These are phyloP conservation scores for Halcyon badia DNA, from an alignment of 2,797 vertebrate genomes.

Conservation along the genomic window DNA sequence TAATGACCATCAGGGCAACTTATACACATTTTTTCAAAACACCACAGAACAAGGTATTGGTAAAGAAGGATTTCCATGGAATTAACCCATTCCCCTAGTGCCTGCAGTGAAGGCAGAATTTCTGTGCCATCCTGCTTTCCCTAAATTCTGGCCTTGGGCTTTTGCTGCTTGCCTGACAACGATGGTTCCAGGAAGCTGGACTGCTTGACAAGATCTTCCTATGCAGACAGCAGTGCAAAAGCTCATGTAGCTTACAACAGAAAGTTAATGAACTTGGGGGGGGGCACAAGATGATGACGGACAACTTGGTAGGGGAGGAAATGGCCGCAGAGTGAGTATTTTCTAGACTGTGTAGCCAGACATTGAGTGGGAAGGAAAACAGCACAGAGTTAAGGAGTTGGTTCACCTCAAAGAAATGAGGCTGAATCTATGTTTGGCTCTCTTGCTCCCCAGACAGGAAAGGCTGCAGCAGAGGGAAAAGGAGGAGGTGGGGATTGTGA, in stretches of 20 bases:
- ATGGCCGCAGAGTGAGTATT: not conserved
- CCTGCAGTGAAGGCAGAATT: not conserved
- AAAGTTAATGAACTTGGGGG: not conserved
- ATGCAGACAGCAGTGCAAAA: conserved; percentile 4
- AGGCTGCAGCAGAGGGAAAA: not conserved
- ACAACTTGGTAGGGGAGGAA: not conserved
- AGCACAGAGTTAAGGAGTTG: conserved; percentile 9
- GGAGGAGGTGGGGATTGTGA: not conserved
- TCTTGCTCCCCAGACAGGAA: not conserved
- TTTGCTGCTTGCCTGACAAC: not conserved
- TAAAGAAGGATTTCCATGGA: conserved; percentile 22
- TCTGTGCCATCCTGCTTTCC: not conserved
- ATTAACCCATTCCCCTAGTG: not conserved
- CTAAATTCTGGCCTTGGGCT: not conserved
- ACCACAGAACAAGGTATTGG: not conserved
- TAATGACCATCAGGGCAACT: not conserved
- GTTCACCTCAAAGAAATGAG: conserved; percentile 19
- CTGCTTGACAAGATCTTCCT: conserved; percentile 12
- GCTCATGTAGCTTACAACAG: not conserved
- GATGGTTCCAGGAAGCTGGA: not conserved
- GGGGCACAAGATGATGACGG: too few species aligned
- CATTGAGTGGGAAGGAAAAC: not conserved
- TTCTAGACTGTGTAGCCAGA: conserved; percentile 4
- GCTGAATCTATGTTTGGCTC: not conserved
- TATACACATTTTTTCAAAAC: not conserved